These are phyloP conservation scores for Muscicapa comitata DNA, from an alignment of 2,797 vertebrate species.

Conservation along the genomic window DNA sequence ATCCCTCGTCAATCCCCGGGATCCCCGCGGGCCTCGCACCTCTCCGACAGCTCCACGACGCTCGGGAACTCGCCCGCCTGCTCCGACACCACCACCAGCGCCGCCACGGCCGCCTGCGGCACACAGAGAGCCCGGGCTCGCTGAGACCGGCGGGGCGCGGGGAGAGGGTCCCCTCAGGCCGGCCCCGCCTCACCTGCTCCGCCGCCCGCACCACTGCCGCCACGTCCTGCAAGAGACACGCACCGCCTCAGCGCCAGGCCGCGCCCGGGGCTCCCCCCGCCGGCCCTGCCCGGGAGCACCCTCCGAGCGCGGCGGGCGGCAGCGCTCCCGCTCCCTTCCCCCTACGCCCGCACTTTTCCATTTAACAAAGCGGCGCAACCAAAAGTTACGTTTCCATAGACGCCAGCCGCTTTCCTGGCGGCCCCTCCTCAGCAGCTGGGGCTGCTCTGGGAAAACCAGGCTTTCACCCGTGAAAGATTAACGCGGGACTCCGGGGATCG, in stretches of 20 bases:
- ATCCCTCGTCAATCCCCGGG: not conserved
- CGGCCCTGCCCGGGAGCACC: not conserved
- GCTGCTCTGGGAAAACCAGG: not conserved
- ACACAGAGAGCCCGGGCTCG: not conserved
- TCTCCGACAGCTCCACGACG: constrained; percentile 86
- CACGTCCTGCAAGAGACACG: constrained; percentile 9
- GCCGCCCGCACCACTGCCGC: not conserved
- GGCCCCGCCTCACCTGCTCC: not conserved
- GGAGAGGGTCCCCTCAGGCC: not conserved
- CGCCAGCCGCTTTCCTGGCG: not conserved
- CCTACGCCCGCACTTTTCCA: not conserved
- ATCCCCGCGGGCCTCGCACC: constrained; percentile 65
- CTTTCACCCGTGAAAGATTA: not conserved
- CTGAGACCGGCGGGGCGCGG: not conserved
- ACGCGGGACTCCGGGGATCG: not conserved
- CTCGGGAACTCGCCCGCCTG: constrained; percentile 87
- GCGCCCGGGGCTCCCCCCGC: rapidly evolving
- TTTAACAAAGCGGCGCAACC: not conserved
- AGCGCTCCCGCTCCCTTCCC: not conserved
- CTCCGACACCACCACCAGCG: constrained; percentile 88
- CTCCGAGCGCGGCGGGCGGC: not conserved
- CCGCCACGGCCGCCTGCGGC: constrained; percentile 81
- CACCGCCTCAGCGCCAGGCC: not conserved
- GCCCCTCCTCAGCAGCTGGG: not conserved
- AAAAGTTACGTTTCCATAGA: not conserved